Evolutionary conservation across 2,797 vertebrate genomes (phyloP).

Genomic region (Notolepis coatsorum): DNA sequence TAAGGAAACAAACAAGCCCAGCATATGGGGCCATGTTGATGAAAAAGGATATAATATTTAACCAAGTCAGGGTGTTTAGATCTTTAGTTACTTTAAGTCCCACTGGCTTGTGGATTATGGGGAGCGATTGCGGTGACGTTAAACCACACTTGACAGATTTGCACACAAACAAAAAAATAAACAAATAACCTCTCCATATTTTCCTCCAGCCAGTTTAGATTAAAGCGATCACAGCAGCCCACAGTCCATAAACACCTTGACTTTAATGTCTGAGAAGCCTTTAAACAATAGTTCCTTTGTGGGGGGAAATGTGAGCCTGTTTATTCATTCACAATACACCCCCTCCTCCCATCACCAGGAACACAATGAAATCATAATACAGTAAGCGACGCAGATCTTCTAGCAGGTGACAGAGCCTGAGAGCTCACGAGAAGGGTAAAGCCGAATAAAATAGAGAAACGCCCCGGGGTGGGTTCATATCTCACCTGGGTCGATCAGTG

Average conservation of each 20-base stretch:
- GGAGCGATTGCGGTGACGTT: neutral
- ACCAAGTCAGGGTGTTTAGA: conserved; percentile 6
- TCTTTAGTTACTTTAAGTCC: neutral
- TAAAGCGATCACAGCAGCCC: conserved; percentile 29
- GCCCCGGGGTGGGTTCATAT: conserved; percentile 52
- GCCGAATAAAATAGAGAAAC: conserved; percentile 41
- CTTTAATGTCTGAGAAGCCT: conserved; percentile 53
- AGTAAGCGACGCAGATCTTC: neutral
- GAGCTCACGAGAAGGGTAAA: too few species aligned
- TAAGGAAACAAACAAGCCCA: conserved; percentile 51
- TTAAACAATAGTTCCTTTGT: conserved; percentile 50
- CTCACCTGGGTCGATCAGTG: conserved; percentile 61
- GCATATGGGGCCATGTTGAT: conserved; percentile 9
- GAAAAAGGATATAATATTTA: conserved; percentile 7
- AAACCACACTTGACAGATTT: neutral
- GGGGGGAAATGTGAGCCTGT: conserved; percentile 46
- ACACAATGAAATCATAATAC: conserved; percentile 18
- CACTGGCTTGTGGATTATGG: neutral
- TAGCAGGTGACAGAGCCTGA: neutral
- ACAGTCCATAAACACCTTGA: conserved; percentile 55
- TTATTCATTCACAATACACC: conserved; percentile 44
- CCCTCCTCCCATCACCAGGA: conserved; percentile 32
- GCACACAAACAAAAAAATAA: conserved; percentile 17
- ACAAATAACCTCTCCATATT: conserved; percentile 28
- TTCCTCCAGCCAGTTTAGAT: conserved; percentile 45